These are phyloP conservation scores for Caerostris darwini DNA, from an alignment of 1,140 invertebrate species.

Conservation along the genomic window DNA sequence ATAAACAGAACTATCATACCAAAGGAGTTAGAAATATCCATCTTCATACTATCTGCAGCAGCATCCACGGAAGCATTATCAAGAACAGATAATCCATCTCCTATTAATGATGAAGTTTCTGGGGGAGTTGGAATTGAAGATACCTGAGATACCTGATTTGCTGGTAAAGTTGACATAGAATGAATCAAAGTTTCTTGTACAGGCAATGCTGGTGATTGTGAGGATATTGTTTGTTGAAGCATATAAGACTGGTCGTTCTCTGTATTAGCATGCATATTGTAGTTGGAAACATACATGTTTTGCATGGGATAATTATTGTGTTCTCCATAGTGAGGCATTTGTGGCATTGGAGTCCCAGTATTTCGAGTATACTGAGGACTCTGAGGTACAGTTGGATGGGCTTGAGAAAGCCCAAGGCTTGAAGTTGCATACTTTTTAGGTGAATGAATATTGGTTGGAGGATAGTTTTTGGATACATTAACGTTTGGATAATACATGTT, in stretches of 20 bases:
- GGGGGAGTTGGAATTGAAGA: constrained; percentile 76
- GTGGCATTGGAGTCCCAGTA: constrained; percentile 67
- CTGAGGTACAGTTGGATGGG: constrained; percentile 58
- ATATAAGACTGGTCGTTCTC: constrained; percentile 69
- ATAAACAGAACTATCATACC: constrained; percentile 39
- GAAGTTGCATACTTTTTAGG: constrained; percentile 73
- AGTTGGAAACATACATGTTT: constrained; percentile 68
- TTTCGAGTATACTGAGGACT: constrained; percentile 55
- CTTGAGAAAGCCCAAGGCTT: constrained; percentile 65
- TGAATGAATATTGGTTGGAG: constrained; percentile 33
- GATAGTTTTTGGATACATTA: constrained; percentile 56
- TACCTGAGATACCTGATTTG: constrained; percentile 61
- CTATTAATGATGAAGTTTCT: constrained; percentile 69
- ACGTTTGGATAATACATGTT: constrained; percentile 69
- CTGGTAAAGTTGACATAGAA: constrained; percentile 18
- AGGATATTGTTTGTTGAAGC: constrained; percentile 39
- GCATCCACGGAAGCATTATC: constrained; percentile 53
- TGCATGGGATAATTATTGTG: constrained; percentile 66
- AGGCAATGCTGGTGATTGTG: constrained; percentile 22
- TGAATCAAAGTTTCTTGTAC: constrained; percentile 49
- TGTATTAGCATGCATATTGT: constrained; percentile 15
- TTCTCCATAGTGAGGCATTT: constrained; percentile 73
- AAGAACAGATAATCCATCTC: constrained; percentile 26
- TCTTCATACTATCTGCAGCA: constrained; percentile 63
- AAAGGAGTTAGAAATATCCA: constrained; percentile 71